These are phyloP conservation scores for Megaceryle maxima DNA, from an alignment of 2,113 vertebrate species.

Conservation along the genomic window DNA sequence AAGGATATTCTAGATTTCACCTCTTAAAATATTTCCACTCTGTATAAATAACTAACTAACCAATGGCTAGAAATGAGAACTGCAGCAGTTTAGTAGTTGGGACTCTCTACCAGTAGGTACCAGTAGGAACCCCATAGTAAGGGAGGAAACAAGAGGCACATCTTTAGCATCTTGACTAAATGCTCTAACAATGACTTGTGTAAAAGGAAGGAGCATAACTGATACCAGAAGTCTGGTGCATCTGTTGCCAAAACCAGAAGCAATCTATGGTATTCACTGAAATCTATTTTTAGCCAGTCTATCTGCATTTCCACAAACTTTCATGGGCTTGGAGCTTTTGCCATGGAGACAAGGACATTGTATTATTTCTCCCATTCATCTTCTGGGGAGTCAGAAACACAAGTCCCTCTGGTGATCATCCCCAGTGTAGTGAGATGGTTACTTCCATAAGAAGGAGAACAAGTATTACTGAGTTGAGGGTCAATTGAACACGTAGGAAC, in stretches of 20 bases:
- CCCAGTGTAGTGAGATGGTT: background rate
- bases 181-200: background rate
- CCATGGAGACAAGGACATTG: background rate
- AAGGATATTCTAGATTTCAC: background rate
- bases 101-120: background rate
- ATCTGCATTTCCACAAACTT: constrained; percentile 35
- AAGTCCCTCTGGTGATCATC: constrained; percentile 5
- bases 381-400: constrained; percentile 3
- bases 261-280: constrained; percentile 14
- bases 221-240: background rate
- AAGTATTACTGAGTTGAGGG: background rate
- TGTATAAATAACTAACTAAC: background rate
- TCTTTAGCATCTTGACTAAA: constrained; percentile 14
- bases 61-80: background rate
- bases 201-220: background rate
- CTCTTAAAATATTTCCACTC: background rate
- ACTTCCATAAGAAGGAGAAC: background rate
- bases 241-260: constrained; percentile 36
- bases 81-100: background rate
- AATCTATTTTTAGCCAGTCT: background rate
- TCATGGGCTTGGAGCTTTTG: background rate
- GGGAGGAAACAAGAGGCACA: background rate
- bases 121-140: background rate
- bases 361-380: background rate
- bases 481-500: background rate